Evolutionary conservation across 2,888 invertebrate genomes (phyloP), one percentile per base, ranked within the genome.

Genomic region (Stratiomys singularior): DNA sequence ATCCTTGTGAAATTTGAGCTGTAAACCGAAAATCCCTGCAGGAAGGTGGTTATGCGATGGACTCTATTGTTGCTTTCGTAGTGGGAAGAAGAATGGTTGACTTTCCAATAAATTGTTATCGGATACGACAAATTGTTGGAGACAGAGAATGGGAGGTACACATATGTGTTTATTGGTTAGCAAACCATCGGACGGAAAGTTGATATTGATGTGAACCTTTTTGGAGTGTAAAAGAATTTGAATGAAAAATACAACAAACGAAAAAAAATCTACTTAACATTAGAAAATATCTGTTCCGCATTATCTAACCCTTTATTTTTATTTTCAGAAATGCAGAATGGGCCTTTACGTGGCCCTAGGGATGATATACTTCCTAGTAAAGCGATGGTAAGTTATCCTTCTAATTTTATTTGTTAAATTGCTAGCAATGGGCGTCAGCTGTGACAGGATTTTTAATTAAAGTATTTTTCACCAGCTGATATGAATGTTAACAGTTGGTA

Each of bases 311-410:
- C 37, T 78, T 77, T 74, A 78, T 76, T 60, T 58, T 44, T n/a
- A n/a, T 74, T 82, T 78, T 74, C 84, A 84, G 85, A 83, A 82
- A 85, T 85, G 85, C 86, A 85, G 84, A 81, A 85, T 85, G 85
- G 85, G 82, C 83, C 84, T 82, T 83, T 81, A 79, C 85, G 82
- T 79, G 82, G 82, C 78, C 81, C 83, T 44, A 83, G 84, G 82
- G 85, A 85, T 82, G 85, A 85, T 81, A 80, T 82, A 79, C 82
- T 85, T 82, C 85, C 85, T 76, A 85, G 85, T 79, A 83, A 85
- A 81, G 84, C 82, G 78, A 83, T 83, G 83, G 85, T 85, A 78
- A 77, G 82, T 81, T 18, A 28, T 15, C n/a, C 28, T 25, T 23
- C 21, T 23, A 60, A 60, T 60, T 25, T 0, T 23, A 9, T 21